Percentiles rank a stretch among this genome's conserved stretches.
These are phyloP conservation scores for Aplocera efformata DNA, from an alignment of 2,888 invertebrate species.

Conservation along the genomic window DNA sequence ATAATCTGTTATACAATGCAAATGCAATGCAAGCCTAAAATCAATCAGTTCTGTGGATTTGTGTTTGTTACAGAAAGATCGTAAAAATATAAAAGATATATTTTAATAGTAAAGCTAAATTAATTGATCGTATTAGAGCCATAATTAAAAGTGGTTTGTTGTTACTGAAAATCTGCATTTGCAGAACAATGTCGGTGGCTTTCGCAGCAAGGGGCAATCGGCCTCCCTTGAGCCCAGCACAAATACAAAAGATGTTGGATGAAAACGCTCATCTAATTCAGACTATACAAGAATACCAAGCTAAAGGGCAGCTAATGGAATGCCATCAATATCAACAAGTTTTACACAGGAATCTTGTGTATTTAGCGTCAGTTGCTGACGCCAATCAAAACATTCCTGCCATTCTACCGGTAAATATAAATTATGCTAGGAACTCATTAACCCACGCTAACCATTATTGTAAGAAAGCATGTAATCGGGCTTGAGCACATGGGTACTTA, in stretches of 20 bases:
- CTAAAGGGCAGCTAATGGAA: conserved; percentile 95
- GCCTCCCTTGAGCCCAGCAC: conserved; percentile 89
- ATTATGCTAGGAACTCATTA: no score
- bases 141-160: no score
- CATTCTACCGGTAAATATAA: conserved; percentile 88
- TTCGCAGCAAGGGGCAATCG: conserved; percentile 87
- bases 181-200: conserved; percentile 83
- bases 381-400: conserved; percentile 95
- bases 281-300: conserved; percentile 97
- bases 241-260: conserved; percentile 97
- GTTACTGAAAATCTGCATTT: conserved; percentile 27
- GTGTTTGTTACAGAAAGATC: no score
- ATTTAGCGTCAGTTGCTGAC: conserved; percentile 98
- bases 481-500: no score
- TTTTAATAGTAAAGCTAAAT: no score
- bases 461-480: no score
- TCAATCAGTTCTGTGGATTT: no score
- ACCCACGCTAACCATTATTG: no score
- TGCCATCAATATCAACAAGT: conserved; percentile 96
- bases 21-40: no score
- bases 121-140: no score
- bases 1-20: no score
- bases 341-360: conserved; percentile 96
- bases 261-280: conserved; percentile 98
- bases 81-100: no score